Evolutionary conservation across 2,113 vertebrate species (phyloP).

Genomic region (Nipponia nippon): DNA sequence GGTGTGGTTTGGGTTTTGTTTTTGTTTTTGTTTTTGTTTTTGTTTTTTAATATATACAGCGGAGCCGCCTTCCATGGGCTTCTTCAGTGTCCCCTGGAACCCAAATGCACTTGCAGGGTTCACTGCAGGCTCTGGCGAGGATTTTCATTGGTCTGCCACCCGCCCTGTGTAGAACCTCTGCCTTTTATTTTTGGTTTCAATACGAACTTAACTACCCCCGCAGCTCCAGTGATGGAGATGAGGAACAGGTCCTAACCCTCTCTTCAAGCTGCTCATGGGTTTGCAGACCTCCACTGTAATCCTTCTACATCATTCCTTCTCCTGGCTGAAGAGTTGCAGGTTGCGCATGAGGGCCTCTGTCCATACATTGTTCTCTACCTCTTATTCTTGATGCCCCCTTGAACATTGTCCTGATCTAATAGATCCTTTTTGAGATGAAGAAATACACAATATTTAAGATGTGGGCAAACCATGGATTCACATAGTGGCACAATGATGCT

Average conservation of each 20-base stretch:
- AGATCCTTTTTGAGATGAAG: not conserved
- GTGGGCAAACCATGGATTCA: not conserved
- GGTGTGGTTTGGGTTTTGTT: not conserved
- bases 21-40: too few species aligned
- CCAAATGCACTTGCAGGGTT: not conserved
- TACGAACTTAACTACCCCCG: not conserved
- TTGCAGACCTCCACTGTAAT: not conserved
- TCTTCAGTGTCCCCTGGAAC: not conserved
- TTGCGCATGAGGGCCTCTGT: not conserved
- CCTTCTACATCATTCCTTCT: not conserved
- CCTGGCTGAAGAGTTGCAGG: not conserved
- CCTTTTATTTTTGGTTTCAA: not conserved
- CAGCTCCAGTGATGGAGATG: not conserved
- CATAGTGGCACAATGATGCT: not conserved
- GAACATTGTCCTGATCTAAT: not conserved
- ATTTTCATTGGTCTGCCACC: not conserved
- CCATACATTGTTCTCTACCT: rapidly evolving
- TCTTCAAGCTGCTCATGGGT: not conserved
- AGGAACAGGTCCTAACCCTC: not conserved
- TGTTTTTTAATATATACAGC: not conserved
- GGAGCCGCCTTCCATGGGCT: not conserved
- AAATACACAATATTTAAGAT: not conserved
- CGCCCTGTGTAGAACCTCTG: not conserved
- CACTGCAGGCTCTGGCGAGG: not conserved
- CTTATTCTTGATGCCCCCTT: not conserved